Percentiles rank a stretch among this genome's conserved stretches.
phyloP scores from a whole-genome alignment of 2,797 vertebrate genomes.

The Halcyon smyrnensis region DNA sequence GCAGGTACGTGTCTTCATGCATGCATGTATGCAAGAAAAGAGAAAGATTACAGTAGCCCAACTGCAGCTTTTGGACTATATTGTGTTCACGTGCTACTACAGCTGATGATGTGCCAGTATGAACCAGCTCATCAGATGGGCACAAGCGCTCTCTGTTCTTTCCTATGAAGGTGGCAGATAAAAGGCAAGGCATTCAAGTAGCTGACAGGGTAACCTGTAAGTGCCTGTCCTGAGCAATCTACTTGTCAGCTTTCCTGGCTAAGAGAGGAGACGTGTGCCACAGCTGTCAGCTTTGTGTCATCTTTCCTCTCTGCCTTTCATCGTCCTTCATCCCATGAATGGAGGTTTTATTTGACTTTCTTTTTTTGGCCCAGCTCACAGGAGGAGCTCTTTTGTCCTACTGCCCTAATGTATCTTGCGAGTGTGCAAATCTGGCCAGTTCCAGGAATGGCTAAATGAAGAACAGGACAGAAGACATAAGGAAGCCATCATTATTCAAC shows the following conservation, averaged over 20 bases:
- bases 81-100: slow-evolving; percentile 17
- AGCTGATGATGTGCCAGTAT: slow-evolving; percentile 66
- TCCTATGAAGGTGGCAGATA: slow-evolving; percentile 77
- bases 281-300: slow-evolving; percentile 76
- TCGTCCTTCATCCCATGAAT: slow-evolving; percentile 76
- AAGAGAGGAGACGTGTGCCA: slow-evolving; percentile 73
- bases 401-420: neutral
- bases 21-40: neutral
- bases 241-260: slow-evolving; percentile 77
- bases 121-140: slow-evolving; percentile 69
- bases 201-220: slow-evolving; percentile 76
- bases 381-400: slow-evolving; percentile 21
- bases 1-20: neutral
- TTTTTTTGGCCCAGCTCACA: slow-evolving; percentile 56
- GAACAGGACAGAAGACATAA: neutral
- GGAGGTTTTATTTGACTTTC: slow-evolving; percentile 73
- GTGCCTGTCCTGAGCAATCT: slow-evolving; percentile 75
- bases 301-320: slow-evolving; percentile 75
- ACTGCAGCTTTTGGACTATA: neutral
- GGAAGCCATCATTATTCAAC: neutral
- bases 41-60: slow-evolving; percentile 15
- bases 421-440: neutral
- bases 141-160: slow-evolving; percentile 70
- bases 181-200: slow-evolving; percentile 79
- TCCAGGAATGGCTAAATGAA: neutral